These are phyloP conservation scores for Alcis repandata DNA, from an alignment of 2,888 invertebrate genomes.

Conservation along the genomic window DNA sequence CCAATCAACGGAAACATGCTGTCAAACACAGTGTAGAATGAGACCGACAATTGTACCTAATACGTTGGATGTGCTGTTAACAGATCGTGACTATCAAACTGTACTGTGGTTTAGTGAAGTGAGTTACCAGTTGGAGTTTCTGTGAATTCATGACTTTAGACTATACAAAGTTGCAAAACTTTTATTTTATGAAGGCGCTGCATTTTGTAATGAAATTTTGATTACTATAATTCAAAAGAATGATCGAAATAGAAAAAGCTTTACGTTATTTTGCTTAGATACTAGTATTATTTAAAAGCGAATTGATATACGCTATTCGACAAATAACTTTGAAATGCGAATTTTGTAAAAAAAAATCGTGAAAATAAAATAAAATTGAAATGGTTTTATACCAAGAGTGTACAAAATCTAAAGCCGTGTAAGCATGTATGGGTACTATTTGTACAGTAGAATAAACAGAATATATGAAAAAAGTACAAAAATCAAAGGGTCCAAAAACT, in stretches of 20 bases:
- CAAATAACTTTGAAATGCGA: conserved; percentile 42
- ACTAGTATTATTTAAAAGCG: conserved; percentile 30
- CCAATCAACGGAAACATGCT: conserved; percentile 68
- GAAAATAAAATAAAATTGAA: conserved; percentile 23
- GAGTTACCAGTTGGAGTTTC: conserved; percentile 8
- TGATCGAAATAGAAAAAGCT: conserved; percentile 22
- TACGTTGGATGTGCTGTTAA: conserved; percentile 25
- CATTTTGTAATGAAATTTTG: conserved; percentile 11
- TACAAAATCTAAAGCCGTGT: conserved; percentile 68
- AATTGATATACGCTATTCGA: conserved; percentile 31
- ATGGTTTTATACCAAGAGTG: conserved; percentile 27
- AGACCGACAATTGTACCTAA: conserved; percentile 30
- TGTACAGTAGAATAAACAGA: conserved; percentile 54
- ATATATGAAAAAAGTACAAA: conserved; percentile 49
- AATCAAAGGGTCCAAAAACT: conserved; percentile 61
- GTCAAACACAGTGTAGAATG: conserved; percentile 53
- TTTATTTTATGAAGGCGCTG: conserved; percentile 24
- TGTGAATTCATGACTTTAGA: conserved; percentile 7
- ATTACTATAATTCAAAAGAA: conserved; percentile 16
- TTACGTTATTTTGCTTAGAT: conserved; percentile 17
- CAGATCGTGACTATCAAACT: conserved; percentile 20
- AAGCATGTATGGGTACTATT: conserved; percentile 66
- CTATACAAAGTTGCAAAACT: not conserved
- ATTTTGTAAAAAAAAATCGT: conserved; percentile 41
- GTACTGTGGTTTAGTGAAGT: conserved; percentile 20